Percentiles rank a stretch among this genome's conserved stretches.
Evolutionary conservation across 30 jellyfish, hydroid and myxozoan genomes (phyloP).

Genomic region (Aurelia aurita): DNA sequence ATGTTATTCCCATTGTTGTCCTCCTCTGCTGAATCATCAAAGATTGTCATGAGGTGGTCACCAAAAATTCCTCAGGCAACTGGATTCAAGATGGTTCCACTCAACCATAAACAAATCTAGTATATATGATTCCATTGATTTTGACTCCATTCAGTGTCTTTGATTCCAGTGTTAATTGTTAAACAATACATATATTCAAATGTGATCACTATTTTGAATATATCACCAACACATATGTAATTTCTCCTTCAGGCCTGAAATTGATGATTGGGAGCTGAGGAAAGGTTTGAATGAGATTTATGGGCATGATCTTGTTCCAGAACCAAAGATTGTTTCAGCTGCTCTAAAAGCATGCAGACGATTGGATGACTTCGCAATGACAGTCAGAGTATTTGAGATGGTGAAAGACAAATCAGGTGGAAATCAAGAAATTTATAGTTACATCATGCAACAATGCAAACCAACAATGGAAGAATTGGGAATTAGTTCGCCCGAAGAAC

Average conservation of each 20-base stretch:
- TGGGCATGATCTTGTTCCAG: conserved; percentile 97
- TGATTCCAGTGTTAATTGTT: too few species aligned
- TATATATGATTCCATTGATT: too few species aligned
- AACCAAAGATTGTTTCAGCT: conserved; percentile 92
- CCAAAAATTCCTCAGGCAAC: too few species aligned
- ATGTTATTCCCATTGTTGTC: too few species aligned
- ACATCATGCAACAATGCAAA: conserved; percentile 80
- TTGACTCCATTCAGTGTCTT: too few species aligned
- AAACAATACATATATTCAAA: too few species aligned
- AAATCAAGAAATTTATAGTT: conserved; percentile 77
- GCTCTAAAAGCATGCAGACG: conserved; percentile 96
- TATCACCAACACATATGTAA: background rate
- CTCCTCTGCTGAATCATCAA: too few species aligned
- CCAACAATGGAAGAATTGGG: conserved; percentile 96
- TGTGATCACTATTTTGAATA: background rate
- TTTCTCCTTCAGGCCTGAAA: conserved; percentile 55
- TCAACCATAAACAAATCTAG: too few species aligned
- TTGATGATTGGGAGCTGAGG: conserved; percentile 96
- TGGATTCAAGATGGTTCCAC: too few species aligned
- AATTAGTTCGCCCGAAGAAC: conserved; percentile 88
- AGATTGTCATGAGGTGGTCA: too few species aligned
- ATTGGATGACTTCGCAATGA: conserved; percentile 85
- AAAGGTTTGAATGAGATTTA: conserved; percentile 92
- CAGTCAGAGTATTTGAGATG: conserved; percentile 94
- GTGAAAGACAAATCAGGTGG: conserved; percentile 81